A percentile compares a stretch with the other conserved stretches of the same genome.
These are phyloP conservation scores for Heterodera filipjevi DNA, from an alignment of 2,888 invertebrate genomes.

Conservation along the genomic window DNA sequence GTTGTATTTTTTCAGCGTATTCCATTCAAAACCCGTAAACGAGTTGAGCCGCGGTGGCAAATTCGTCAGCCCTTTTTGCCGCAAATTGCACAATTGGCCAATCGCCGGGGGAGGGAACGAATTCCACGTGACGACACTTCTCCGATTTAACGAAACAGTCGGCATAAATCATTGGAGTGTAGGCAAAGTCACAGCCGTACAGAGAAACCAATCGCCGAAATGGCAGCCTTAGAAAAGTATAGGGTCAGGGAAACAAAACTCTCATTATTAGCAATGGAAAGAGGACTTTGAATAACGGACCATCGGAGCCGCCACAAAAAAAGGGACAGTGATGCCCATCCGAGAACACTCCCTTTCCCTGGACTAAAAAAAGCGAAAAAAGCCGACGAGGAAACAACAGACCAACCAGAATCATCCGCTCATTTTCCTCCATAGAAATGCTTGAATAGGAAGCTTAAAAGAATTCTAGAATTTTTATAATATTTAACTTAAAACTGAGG, in stretches of 20 bases:
- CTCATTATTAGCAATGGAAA: neutral
- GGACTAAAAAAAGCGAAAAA: slow-evolving; percentile 32
- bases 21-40: slow-evolving; percentile 74
- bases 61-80: slow-evolving; percentile 80
- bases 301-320: slow-evolving; percentile 79
- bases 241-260: neutral
- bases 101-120: slow-evolving; percentile 72
- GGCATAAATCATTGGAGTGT: slow-evolving; percentile 94
- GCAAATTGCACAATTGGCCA: slow-evolving; percentile 93
- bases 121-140: slow-evolving; percentile 76
- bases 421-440: neutral
- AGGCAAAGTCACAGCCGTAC: slow-evolving; percentile 85
- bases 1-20: neutral
- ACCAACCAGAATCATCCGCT: slow-evolving; percentile 4
- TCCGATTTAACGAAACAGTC: slow-evolving; percentile 85
- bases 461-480: no score
- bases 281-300: slow-evolving; percentile 85
- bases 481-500: no score
- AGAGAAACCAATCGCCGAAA: slow-evolving; percentile 78
- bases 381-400: neutral
- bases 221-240: slow-evolving; percentile 71
- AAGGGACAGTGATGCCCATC: slow-evolving; percentile 28
- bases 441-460: neutral
- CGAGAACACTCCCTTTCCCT: slow-evolving; percentile 34
- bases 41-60: slow-evolving; percentile 82